These are phyloP conservation scores for Alethe castanea DNA, from an alignment of 2,113 vertebrate genomes.

Conservation along the genomic window DNA sequence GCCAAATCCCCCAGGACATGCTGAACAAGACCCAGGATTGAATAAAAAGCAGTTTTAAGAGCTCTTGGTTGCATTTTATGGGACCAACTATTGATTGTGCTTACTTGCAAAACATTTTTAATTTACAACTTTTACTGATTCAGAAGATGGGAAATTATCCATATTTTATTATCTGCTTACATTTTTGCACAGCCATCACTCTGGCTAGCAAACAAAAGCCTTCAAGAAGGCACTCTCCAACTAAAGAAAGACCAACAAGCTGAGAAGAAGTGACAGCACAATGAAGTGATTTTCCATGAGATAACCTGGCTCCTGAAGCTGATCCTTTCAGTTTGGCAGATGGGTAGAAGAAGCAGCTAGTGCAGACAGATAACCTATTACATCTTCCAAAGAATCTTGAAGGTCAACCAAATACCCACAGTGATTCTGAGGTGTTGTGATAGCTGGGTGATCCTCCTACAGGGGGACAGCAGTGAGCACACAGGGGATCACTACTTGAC, in stretches of 20 bases:
- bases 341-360: neutral
- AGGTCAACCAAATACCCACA: neutral
- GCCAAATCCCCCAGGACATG: neutral
- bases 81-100: neutral
- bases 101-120: neutral
- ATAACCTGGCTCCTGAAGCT: neutral
- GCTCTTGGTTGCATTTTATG: neutral
- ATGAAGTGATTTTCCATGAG: neutral
- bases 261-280: neutral
- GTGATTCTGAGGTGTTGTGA: neutral
- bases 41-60: neutral
- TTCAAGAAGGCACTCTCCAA: neutral
- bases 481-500: neutral
- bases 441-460: neutral
- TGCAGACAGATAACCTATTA: neutral
- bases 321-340: neutral
- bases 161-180: neutral
- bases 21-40: neutral
- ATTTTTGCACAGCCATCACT: neutral
- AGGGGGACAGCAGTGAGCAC: neutral
- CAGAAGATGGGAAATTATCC: neutral
- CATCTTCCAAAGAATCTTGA: neutral
- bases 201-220: neutral
- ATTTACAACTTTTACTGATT: neutral
- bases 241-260: neutral